Base-by-base conservation (phyloP, 2,113 vertebrate genomes). In the Ictalurus punctatus region DNA sequence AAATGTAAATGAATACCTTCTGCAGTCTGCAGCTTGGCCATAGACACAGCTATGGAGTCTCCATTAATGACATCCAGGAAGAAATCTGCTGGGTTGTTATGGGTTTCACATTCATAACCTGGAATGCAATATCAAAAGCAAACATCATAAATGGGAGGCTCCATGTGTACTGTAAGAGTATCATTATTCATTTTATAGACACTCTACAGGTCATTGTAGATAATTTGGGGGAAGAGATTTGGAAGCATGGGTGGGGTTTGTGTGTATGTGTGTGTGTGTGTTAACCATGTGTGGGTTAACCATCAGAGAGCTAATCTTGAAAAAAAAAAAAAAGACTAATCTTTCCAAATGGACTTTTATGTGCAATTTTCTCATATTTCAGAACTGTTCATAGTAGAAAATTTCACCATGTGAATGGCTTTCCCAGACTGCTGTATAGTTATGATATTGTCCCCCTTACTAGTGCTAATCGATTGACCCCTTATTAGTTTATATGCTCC, bases 41-140 rank as follows among this genome's bases (percentile, higher is more conserved):
- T 74, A 3, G 93, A 63, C 61, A 95, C 94, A 0, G 95, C 94
- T 0, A 95, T 95, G 6, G 95, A 97, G 88, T 98, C 96, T 92
- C 98, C 97, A 10, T 98, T 98, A 78, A 99, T 97, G 87, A 99
- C 56, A 9, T 99, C 98, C 91, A 99, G 93, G 87, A 99, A 98
- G 85, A 99, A 99, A 91, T 99, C 98, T 0, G 98, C 97, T 10
- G 98, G 98, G 90, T 99, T 99, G 95, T 99, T 99, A 93, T 97
- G 97, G 0, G 96, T 92, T 92, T 99, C 98, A 30, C 98, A 98
- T 0, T 90, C 86, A 61, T 97, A 97, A 30, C 98, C 98, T 98
- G 79, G 40, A 34, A 86, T 21, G 88, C 5, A 27, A 52, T 16
- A 74, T 84, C 12, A 87, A 80, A 89, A 86, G 48, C 59, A 83